phyloP scores from a whole-genome alignment of 2,113 vertebrate genomes.

The Chaetura pelagica region DNA sequence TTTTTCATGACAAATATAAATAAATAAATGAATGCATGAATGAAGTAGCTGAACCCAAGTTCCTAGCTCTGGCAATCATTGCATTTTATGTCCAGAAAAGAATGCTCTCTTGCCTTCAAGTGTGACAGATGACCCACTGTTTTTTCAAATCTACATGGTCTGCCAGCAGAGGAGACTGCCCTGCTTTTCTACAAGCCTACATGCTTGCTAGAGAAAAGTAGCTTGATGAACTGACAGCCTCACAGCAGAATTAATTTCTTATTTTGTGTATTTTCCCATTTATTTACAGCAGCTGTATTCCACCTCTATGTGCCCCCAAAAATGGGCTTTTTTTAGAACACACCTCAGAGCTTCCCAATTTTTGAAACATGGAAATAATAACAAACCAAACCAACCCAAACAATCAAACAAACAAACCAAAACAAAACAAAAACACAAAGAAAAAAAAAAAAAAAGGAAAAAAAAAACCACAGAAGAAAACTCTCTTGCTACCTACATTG shows the following conservation, averaged over 20 bases:
- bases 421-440: no score
- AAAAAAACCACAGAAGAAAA: not conserved
- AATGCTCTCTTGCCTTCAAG: not conserved
- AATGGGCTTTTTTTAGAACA: not conserved
- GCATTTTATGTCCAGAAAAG: not conserved
- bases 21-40: slow-evolving; percentile 33
- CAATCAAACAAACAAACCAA: no score
- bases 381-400: no score
- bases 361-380: not conserved
- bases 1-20: slow-evolving; percentile 32
- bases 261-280: not conserved
- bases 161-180: not conserved
- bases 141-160: not conserved
- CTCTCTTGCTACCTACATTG: not conserved
- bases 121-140: not conserved
- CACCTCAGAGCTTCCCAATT: not conserved
- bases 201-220: not conserved
- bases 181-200: not conserved
- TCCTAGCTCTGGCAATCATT: not conserved
- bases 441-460: not conserved
- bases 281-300: not conserved
- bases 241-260: not conserved
- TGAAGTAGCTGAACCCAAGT: not conserved
- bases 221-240: not conserved
- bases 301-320: not conserved